Evolutionary conservation across 2,888 invertebrate species (phyloP).

Genomic region (Troglohyphantes excavatus): DNA sequence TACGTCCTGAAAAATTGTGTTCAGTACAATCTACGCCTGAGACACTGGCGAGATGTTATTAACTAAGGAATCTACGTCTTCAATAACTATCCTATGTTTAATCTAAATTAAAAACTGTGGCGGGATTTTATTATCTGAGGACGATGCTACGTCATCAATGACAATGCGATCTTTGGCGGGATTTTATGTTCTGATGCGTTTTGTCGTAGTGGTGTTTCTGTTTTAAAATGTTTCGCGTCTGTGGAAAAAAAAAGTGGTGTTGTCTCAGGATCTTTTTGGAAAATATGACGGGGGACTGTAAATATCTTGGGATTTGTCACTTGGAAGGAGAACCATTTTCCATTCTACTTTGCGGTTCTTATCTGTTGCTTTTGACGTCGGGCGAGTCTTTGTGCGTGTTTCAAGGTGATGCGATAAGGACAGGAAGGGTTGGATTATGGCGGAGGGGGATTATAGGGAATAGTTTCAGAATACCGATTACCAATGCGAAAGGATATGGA

Average conservation of each 20-base stretch:
- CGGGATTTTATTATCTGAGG: too few species aligned
- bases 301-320: background rate
- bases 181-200: too few species aligned
- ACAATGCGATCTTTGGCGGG: too few species aligned
- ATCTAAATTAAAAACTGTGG: too few species aligned
- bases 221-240: background rate
- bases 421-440: background rate
- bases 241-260: background rate
- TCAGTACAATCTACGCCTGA: too few species aligned
- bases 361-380: background rate
- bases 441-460: background rate
- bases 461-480: background rate
- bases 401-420: conserved; percentile 5
- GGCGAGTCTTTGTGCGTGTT: background rate
- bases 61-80: too few species aligned
- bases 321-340: background rate
- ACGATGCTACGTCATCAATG: too few species aligned
- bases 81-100: too few species aligned
- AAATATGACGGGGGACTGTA: background rate
- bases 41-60: too few species aligned
- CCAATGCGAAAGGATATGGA: background rate
- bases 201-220: too few species aligned
- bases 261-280: background rate
- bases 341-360: background rate
- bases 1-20: too few species aligned